These are phyloP conservation scores for Oreochromis spilurus DNA, from an alignment of 2,113 vertebrate species.

Conservation along the genomic window DNA sequence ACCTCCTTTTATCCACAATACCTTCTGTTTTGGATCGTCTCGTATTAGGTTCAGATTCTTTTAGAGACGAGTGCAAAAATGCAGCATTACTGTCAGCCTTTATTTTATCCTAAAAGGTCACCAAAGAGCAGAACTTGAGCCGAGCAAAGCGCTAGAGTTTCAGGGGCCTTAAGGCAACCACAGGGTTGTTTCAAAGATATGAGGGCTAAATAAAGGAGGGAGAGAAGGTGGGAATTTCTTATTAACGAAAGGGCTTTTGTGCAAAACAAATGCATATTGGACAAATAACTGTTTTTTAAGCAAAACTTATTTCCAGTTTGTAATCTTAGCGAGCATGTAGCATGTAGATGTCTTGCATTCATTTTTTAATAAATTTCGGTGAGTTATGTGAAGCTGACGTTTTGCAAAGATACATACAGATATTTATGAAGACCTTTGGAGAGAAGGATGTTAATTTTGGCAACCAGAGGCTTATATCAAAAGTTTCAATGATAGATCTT, in stretches of 20 bases:
- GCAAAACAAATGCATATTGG: neutral
- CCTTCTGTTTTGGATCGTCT: neutral
- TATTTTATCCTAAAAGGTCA: neutral
- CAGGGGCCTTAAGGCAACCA: accelerated
- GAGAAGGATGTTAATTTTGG: neutral
- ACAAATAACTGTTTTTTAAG: neutral
- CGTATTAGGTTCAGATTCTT: neutral
- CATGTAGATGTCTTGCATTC: neutral
- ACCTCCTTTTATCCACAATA: neutral
- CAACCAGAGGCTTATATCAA: neutral
- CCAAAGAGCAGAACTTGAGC: neutral
- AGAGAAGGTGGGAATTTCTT: accelerated
- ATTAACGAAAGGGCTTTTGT: neutral
- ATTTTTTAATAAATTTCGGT: neutral
- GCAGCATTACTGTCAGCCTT: neutral
- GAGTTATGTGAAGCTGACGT: neutral
- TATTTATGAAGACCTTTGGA: neutral
- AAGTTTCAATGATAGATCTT: neutral
- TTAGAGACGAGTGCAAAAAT: neutral
- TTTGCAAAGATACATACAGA: neutral
- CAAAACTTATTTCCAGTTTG: neutral
- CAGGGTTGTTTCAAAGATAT: neutral
- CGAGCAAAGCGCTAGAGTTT: neutral
- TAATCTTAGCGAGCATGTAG: neutral
- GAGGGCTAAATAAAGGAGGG: neutral